Conservation (phyloP, 2,797 vertebrate species). For the Lycodopsis pacificus region DNA sequence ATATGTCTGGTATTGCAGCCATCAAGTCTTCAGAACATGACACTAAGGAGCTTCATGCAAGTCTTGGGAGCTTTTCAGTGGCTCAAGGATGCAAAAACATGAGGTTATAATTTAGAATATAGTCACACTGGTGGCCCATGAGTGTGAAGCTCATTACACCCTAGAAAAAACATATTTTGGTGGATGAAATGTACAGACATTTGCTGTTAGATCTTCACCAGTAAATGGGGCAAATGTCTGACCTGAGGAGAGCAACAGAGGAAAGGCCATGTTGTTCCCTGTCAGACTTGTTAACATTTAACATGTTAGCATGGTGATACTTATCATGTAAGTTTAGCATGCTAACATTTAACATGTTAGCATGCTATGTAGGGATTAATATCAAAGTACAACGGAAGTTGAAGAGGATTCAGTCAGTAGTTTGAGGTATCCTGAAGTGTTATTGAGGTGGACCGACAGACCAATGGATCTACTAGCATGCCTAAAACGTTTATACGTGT, state of each 20-base stretch:
- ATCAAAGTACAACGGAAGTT: constrained; percentile 25
- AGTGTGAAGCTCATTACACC: constrained; percentile 6
- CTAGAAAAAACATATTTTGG: neutral
- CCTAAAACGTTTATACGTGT: neutral
- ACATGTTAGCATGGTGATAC: neutral
- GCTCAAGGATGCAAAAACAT: constrained; percentile 39
- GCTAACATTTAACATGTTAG: neutral
- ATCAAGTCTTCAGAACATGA: constrained; percentile 24
- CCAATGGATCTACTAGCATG: too few relatives aligned
- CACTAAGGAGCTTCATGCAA: constrained; percentile 45
- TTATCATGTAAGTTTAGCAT: neutral
- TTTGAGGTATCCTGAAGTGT: constrained; percentile 15
- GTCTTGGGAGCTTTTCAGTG: constrained; percentile 34
- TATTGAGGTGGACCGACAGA: neutral
- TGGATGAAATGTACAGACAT: neutral
- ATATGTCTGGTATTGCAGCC: constrained; percentile 35
- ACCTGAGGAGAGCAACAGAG: neutral
- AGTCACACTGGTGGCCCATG: neutral
- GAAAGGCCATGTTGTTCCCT: constrained; percentile 2
- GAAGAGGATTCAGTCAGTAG: constrained; percentile 2
- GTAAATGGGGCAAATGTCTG: neutral
- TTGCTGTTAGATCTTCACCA: neutral
- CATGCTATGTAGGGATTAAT: constrained; percentile 8
- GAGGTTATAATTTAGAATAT: neutral
- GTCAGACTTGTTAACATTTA: neutral